Evolutionary conservation across 1,140 invertebrate genomes (phyloP).

Genomic region (Radopholus similis): DNA sequence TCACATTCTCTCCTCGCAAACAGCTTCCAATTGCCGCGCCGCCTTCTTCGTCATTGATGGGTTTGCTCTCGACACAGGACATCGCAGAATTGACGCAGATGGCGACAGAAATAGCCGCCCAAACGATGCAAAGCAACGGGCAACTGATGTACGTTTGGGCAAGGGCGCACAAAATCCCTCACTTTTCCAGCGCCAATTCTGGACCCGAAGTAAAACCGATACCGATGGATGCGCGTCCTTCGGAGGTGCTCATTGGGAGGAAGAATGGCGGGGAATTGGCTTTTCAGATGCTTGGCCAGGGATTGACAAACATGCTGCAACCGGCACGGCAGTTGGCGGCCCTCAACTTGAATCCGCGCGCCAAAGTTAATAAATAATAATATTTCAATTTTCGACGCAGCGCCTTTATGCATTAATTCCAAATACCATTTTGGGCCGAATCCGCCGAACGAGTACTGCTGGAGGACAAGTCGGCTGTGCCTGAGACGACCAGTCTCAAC

Average conservation of each 20-base stretch:
- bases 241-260: too few relatives aligned
- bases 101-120: slow-evolving; percentile 43
- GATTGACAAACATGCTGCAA: slow-evolving; percentile 40
- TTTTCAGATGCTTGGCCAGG: slow-evolving; percentile 38
- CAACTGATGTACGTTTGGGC: slow-evolving; percentile 29
- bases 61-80: slow-evolving; percentile 38
- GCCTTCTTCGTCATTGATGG: slow-evolving; percentile 17
- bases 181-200: slow-evolving; percentile 12
- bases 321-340: slow-evolving; percentile 34
- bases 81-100: slow-evolving; percentile 45
- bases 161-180: background rate
- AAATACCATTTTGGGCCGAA: too few relatives aligned
- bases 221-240: slow-evolving; percentile 4
- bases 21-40: background rate
- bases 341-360: slow-evolving; percentile 12
- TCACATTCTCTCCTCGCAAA: background rate
- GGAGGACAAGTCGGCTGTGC: too few relatives aligned
- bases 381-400: too few relatives aligned
- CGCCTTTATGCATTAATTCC: too few relatives aligned
- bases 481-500: too few relatives aligned
- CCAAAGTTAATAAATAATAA: too few relatives aligned
- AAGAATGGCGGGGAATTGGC: too few relatives aligned
- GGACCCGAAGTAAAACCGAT: slow-evolving; percentile 14
- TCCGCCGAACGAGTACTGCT: too few relatives aligned
- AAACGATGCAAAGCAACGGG: slow-evolving; percentile 39